Percentiles rank a stretch among this genome's conserved stretches.
Conservation (phyloP, 2,888 invertebrate genomes). For the Diloba caeruleocephala region DNA sequence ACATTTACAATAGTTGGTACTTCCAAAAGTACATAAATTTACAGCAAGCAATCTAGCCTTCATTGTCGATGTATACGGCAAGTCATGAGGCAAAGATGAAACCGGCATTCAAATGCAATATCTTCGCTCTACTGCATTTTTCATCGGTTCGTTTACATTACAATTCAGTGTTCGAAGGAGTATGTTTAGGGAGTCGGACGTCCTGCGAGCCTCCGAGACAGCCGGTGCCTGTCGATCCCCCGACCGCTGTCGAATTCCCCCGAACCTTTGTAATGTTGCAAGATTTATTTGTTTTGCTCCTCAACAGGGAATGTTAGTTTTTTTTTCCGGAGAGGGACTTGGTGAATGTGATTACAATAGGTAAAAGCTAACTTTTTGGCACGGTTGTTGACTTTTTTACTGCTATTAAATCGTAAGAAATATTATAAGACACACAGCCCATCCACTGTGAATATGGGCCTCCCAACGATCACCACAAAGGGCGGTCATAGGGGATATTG, state of each 20-base stretch:
- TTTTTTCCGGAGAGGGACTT: background rate
- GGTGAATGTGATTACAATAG: too few relatives aligned
- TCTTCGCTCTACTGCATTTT: conserved; percentile 64
- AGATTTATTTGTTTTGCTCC: conserved; percentile 3
- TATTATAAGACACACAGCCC: too few relatives aligned
- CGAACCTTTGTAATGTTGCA: conserved; percentile 49
- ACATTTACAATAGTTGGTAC: conserved; percentile 24
- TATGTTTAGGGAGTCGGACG: conserved; percentile 11
- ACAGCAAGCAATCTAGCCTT: background rate
- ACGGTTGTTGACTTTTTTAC: too few relatives aligned
- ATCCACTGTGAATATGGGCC: too few relatives aligned
- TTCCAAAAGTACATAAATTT: conserved; percentile 3
- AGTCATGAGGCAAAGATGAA: conserved; percentile 23
- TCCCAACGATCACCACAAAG: too few relatives aligned
- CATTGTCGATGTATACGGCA: background rate
- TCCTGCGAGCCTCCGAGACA: conserved; percentile 43
- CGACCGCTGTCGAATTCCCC: conserved; percentile 52
- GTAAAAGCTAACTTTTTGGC: too few relatives aligned
- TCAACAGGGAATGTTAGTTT: conserved; percentile 1
- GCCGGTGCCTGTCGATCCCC: conserved; percentile 40
- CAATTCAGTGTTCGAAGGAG: conserved; percentile 37
- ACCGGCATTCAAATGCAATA: conserved; percentile 56
- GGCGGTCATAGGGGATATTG: too few relatives aligned
- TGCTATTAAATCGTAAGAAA: too few relatives aligned
- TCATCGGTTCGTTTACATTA: conserved; percentile 54